Base-by-base conservation (phyloP, 2,888 invertebrate genomes). In the Pyrrhia umbra region DNA sequence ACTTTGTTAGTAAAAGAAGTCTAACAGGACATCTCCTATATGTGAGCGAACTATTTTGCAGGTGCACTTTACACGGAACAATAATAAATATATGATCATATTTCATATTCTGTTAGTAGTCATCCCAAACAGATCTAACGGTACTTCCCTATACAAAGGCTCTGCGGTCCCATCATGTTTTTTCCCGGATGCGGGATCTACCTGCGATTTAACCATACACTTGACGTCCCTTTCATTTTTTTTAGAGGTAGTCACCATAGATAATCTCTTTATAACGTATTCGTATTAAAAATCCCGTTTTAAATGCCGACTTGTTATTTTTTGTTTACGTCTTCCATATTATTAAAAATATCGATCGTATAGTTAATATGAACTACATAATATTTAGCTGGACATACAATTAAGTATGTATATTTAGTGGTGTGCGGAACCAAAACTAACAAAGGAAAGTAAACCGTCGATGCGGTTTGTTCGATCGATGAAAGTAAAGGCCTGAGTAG, bases 371-470 rank as follows among this genome's bases (percentile, higher is more conserved):
- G 40, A 49, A 63, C 40, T 37, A 51, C n/a, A 51, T 75, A 52
- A 72, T 13, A 34, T 55, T 57, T 34, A 42, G 61, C 23, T 40
- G 46, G 49, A 50, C 23, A 50, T 52, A 56, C 64, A 76, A 52
- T 74, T 40, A 66, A 62, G n/a, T 37, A 69, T 60, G 42, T 57
- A 65, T 49, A 63, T 80, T 82, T 84, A 68, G 81, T 83, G 80
- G 72, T 80, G 79, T 82, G 75, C 77, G 76, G 83, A 87, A 90
- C 86, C 79, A 86, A 90, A 92, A 90, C 87, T 92, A 92, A 94
- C 94, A 94, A 94, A 94, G 93, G 94, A 94, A 94, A 95, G 94
- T 94, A 93, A 94, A 92, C 93, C 93, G 85, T 83, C 82, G 90
- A 84, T 86, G 88, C 88, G 89, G 91, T 91, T 88, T 85, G 90